A percentile compares a stretch with the other conserved stretches of the same genome.
These are phyloP conservation scores for Ennomos erosarius DNA, from an alignment of 2,888 invertebrate species.

Conservation along the genomic window DNA sequence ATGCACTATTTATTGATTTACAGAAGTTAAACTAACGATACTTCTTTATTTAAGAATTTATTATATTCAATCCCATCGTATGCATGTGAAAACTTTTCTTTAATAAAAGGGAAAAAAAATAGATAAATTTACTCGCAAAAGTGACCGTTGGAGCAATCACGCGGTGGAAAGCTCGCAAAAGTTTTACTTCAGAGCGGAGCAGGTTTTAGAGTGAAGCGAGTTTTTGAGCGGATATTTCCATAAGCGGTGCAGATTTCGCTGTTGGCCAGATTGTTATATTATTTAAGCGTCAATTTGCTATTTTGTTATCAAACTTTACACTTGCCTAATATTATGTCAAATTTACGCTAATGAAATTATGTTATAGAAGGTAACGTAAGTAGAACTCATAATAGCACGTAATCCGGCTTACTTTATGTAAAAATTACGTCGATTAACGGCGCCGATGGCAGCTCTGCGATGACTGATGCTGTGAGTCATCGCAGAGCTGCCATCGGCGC, in stretches of 20 bases:
- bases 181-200: conserved; percentile 37
- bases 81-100: background rate
- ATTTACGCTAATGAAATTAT: background rate
- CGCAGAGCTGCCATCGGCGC: too few species aligned
- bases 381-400: too few species aligned
- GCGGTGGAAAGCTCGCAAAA: conserved; percentile 46
- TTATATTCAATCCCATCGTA: background rate
- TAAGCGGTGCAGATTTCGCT: conserved; percentile 37
- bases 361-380: too few species aligned
- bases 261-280: conserved; percentile 32
- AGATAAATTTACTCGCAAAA: conserved; percentile 25
- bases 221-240: conserved; percentile 26
- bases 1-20: too few species aligned
- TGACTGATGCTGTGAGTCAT: too few species aligned
- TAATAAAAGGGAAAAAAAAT: conserved; percentile 13
- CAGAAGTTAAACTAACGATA: background rate
- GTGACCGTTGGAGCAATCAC: conserved; percentile 43
- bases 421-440: too few species aligned
- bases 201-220: conserved; percentile 1
- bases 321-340: conserved; percentile 12
- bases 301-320: conserved; percentile 28
- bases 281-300: conserved; percentile 28
- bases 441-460: too few species aligned
- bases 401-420: too few species aligned
- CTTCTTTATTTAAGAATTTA: background rate